Evolutionary conservation across 2,797 vertebrate genomes (phyloP), one percentile per base, ranked within the genome.

Genomic region (Chiroxiphia lanceolata): DNA sequence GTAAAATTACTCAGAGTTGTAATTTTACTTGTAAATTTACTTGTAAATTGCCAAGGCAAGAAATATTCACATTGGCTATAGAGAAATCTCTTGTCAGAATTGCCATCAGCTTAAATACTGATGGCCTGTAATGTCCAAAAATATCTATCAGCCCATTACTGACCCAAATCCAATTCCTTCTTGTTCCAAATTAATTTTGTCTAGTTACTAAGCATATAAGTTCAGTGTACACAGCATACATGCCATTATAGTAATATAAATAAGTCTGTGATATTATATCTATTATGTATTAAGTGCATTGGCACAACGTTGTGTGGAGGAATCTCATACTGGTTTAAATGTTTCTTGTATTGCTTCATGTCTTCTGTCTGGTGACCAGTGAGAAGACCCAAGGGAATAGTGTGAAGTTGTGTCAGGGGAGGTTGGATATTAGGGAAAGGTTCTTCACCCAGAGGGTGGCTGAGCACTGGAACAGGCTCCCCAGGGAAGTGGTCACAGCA

Each of bases 391-490:
- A 33, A 44, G 15, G 61, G 40, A 64, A 44, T 8, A 10, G 8
- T 9, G 40, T 25, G 42, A 65, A 25, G 16, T 16, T 65, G 63
- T 45, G 42, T 45, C 42, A 45, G 15, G 16, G 31, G 11, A 51
- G 29, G n/a, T 6, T 22, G 16, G 23, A 25, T 64, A 25, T 57
- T 8, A 64, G 44, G 57, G 21, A 25, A 57, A 38, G 8, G 2
- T 44, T 70, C 25, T 38, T 51, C 23, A 1, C 10, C 6, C 16
- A 25, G 64, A 63, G 27, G 2, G 5, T 44, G 13, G 3, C 0
- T 64, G 79, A 3, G 36, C 13, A 10, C 16, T 45, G 27, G 29
- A 59, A 10, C 7, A 34, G 44, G 44, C 10, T 78, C 21, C 20
- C 10, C 38, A 16, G 21, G 29, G 25, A 7, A 50, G 8, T 25